These are phyloP conservation scores for Parnassius orleans DNA, from an alignment of 2,888 invertebrate genomes.

Conservation along the genomic window DNA sequence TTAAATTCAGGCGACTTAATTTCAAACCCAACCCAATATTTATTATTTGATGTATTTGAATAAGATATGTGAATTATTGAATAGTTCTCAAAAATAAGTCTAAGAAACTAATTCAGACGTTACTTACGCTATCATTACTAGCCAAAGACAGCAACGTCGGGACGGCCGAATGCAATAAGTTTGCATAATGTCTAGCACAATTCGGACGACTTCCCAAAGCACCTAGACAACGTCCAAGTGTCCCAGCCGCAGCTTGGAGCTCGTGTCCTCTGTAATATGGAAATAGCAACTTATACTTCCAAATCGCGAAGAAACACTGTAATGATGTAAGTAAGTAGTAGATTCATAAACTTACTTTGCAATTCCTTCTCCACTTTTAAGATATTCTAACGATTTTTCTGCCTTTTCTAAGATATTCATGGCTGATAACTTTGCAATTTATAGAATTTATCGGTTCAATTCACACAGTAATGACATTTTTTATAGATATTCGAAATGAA, in stretches of 20 bases:
- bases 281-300: slow-evolving; percentile 1
- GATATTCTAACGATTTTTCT: slow-evolving; percentile 70
- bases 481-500: slow-evolving; percentile 29
- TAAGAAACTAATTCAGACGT: neutral
- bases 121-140: slow-evolving; percentile 73
- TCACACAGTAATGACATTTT: slow-evolving; percentile 39
- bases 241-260: slow-evolving; percentile 68
- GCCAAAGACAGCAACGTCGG: slow-evolving; percentile 69
- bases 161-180: slow-evolving; percentile 63
- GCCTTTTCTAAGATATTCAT: slow-evolving; percentile 77
- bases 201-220: slow-evolving; percentile 66
- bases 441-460: slow-evolving; percentile 1
- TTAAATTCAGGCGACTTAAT: too few relatives aligned
- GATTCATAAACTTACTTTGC: slow-evolving; percentile 54
- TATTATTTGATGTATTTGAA: too few relatives aligned
- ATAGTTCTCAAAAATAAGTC: too few relatives aligned
- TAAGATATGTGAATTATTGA: too few relatives aligned
- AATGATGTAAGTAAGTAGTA: neutral
- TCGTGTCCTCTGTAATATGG: slow-evolving; percentile 59
- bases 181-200: slow-evolving; percentile 67
- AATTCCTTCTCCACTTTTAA: slow-evolving; percentile 63
- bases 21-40: too few relatives aligned
- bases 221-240: slow-evolving; percentile 69
- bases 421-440: slow-evolving; percentile 30
- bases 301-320: too few relatives aligned